phyloP scores from a whole-genome alignment of 2,888 invertebrate genomes.

The Ophonus ardosiacus region DNA sequence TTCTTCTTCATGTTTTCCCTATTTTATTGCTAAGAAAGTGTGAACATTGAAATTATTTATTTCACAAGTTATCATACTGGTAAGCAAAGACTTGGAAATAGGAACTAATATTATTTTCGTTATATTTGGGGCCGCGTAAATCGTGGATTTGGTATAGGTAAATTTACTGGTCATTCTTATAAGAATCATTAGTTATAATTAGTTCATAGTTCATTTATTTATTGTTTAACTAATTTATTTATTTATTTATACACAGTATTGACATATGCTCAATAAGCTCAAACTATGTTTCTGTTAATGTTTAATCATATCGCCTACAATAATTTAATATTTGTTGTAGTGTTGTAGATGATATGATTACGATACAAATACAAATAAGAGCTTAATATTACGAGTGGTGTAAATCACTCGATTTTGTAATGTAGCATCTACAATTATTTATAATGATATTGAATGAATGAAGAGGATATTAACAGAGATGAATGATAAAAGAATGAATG shows the following conservation, averaged over 20 bases:
- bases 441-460: conserved; percentile 37
- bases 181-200: conserved; percentile 49
- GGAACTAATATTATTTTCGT: conserved; percentile 38
- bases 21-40: too few relatives aligned
- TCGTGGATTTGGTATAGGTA: conserved; percentile 62
- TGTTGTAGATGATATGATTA: not conserved
- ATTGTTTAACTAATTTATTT: conserved; percentile 53
- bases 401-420: conserved; percentile 43
- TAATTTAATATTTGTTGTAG: too few relatives aligned
- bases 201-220: conserved; percentile 55
- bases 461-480: conserved; percentile 28
- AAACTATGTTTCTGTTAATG: not conserved
- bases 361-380: not conserved
- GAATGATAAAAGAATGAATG: not conserved
- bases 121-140: conserved; percentile 53
- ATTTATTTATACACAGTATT: conserved; percentile 50
- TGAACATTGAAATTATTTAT: too few relatives aligned
- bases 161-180: conserved; percentile 60
- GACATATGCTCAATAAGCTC: conserved; percentile 45
- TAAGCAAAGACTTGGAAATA: conserved; percentile 8
- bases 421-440: conserved; percentile 62
- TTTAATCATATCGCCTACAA: too few relatives aligned
- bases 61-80: not conserved
- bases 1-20: too few relatives aligned
- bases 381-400: conserved; percentile 31